Conservation (phyloP, 2,888 invertebrate genomes). For the Argyresthia albistria region DNA sequence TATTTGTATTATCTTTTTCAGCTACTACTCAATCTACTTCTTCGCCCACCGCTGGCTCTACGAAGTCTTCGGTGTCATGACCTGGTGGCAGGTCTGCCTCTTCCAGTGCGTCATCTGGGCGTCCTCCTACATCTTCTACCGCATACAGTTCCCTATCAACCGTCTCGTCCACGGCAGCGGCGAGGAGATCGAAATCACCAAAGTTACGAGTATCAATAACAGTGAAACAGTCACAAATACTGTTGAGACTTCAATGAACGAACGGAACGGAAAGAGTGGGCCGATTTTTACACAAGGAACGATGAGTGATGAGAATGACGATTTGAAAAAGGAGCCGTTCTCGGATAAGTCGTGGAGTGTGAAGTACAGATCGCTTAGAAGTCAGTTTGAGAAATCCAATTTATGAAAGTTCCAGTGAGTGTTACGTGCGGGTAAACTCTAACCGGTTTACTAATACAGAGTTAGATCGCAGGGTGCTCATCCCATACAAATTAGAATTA, state of each 20-base stretch:
- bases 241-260: background rate
- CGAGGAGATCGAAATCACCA: background rate
- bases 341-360: constrained; percentile 26
- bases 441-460: no score
- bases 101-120: constrained; percentile 47
- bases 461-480: no score
- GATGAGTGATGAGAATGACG: background rate
- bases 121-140: constrained; percentile 42
- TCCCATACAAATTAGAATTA: no score
- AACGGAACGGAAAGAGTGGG: background rate
- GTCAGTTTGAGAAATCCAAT: constrained; percentile 36
- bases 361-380: constrained; percentile 26
- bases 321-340: constrained; percentile 14
- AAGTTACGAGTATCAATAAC: background rate
- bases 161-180: constrained; percentile 37
- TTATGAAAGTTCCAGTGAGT: constrained; percentile 20
- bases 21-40: constrained; percentile 58
- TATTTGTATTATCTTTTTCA: constrained; percentile 18
- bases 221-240: background rate
- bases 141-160: constrained; percentile 47
- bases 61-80: constrained; percentile 62
- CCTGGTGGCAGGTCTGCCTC: constrained; percentile 61
- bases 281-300: background rate
- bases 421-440: no score
- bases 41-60: constrained; percentile 61